Evolutionary conservation across 2,888 invertebrate genomes (phyloP), one percentile per base, ranked within the genome.

Genomic region (Megamerina dolium): DNA sequence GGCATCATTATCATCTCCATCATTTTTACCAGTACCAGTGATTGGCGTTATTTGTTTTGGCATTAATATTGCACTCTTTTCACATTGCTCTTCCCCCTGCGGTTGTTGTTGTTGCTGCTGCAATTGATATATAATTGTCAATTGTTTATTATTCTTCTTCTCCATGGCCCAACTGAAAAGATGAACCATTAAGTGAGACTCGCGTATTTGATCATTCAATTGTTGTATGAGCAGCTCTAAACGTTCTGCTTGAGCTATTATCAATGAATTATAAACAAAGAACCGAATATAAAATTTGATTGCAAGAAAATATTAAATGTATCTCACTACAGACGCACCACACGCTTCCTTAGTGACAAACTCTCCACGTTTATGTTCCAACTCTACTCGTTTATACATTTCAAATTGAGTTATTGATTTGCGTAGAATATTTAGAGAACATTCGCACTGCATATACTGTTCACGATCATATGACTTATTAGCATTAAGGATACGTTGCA

Each of bases 101-200:
- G n/a, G n/a, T 9, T 31, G 38, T n/a, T 21, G 21, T 26, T 10
- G 31, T 10, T 10, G 17, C 16, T 30, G 31, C 14, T 29, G 23
- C 5, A 26, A 18, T 16, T 18, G 8, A 9, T 10, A 14, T 4
- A 2, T 10, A 17, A 13, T 14, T 5, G 32, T 14, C 23, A 20
- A n/a, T 4, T 14, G 13, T 29, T 33, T 39, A 31, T 6, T 29
- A 29, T 18, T 41, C 35, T 38, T 48, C 23, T 41, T 43, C 21
- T 60, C 60, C 50, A 63, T 60, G 45, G 55, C 56, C 65, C 67
- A 65, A 42, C 63, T 62, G 34, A 58, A 62, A 1, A 55, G 54
- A 36, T 58, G 41, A 5, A 66, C 45, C 17, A 46, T 44, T 13
- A 64, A 26, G 41, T 64, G 56, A 10, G 56, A 48, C 10, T 60